Percentiles rank a stretch among this genome's conserved stretches.
Evolutionary conservation across 2,113 vertebrate genomes (phyloP).

Genomic region (Gadus chalcogrammus): DNA sequence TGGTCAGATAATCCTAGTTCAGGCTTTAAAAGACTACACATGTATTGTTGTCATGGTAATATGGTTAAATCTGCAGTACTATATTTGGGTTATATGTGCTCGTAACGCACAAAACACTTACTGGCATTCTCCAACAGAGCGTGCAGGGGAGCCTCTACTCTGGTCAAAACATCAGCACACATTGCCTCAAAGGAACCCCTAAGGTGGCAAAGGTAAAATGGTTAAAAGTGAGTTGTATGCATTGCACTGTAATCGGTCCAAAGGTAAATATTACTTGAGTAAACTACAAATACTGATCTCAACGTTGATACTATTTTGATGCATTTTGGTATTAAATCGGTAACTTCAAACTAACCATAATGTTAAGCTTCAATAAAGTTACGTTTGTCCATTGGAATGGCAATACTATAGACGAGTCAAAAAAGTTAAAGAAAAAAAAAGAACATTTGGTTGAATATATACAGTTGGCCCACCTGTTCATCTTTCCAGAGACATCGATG

Average conservation of each 20-base stretch:
- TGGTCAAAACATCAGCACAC: conserved; percentile 81
- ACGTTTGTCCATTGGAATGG: too few relatives aligned
- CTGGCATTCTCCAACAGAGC: conserved; percentile 89
- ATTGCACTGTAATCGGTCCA: neutral
- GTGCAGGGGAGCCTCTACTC: conserved; percentile 87
- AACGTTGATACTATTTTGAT: too few relatives aligned
- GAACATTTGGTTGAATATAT: neutral
- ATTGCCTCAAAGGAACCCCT: conserved; percentile 92
- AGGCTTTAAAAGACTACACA: neutral
- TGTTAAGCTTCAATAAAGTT: too few relatives aligned
- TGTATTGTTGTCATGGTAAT: neutral
- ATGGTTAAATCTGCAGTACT: neutral
- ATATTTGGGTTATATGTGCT: too few relatives aligned
- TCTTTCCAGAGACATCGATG: conserved; percentile 87
- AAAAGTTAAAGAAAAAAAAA: neutral
- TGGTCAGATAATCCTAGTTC: too few relatives aligned
- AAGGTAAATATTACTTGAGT: neutral
- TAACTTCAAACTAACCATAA: too few relatives aligned
- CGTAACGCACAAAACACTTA: conserved; percentile 67
- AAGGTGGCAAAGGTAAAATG: conserved; percentile 25
- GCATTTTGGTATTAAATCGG: too few relatives aligned
- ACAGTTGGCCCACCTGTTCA: conserved; percentile 81
- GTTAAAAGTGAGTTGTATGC: neutral
- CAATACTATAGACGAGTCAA: neutral
- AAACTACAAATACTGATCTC: too few relatives aligned